Base-by-base conservation (phyloP, 1,140 invertebrate species). In the Agrypnia vestita region DNA sequence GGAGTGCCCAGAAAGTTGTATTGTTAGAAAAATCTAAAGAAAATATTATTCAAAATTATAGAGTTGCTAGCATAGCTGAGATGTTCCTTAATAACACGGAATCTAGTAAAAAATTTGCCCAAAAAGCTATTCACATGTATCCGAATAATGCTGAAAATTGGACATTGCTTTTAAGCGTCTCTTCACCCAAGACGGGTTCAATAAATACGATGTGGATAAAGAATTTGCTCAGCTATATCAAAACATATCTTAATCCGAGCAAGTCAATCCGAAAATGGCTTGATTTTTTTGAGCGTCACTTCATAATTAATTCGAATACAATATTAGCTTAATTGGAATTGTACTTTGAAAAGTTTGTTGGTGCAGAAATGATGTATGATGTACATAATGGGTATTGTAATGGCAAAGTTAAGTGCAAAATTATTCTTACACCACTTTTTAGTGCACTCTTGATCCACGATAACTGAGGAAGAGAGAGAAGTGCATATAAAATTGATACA, bases 71-170 rank as follows among this genome's bases (percentile, higher is more conserved):
- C 71, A 12, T 80, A 15, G 47, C 82, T 0, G 79, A 83, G 53
- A 59, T 83, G 55, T 62, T 76, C 15, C 15, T 79, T 1, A 72
- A 76, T 12, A 80, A 83, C 72, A 43, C 51, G 11, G 72, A 55
- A 35, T 44, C 17, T 12, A 78, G 82, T 51, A 78, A 76, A 76
- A 64, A 10, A 21, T 76, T 76, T 55, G 82, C 82, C 13, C 79
- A 79, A 76, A 80, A 75, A 67, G 76, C 76, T 44, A 76, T 83
- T 21, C 56, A 67, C 19, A 51, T 76, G 25, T 53, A 79, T 56
- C 82, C 82, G 0, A 53, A 80, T 17, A 64, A 62, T 71, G 69
- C 72, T 15, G 76, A 79, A 44, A 80, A 76, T 55, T 83, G 82
- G 82, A 17, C 72, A 8, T 51, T 83, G 46, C 62, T 83, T 11